Percentiles rank a stretch among this genome's conserved stretches.
Conservation (phyloP, 2,797 vertebrate species). For the Pteronotus mesoamericanus region DNA sequence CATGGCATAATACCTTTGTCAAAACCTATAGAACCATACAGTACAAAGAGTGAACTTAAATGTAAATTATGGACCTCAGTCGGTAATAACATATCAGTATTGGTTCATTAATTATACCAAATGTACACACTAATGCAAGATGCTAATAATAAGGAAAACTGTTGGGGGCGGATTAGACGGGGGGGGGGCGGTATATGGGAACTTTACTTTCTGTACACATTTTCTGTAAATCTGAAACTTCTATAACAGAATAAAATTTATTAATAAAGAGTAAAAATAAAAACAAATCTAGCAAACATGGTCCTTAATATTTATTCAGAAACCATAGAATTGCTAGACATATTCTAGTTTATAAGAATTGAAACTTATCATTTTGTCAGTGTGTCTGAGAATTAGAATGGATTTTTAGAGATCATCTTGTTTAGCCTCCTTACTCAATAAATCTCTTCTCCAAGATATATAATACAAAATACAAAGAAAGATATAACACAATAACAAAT, state of each 20-base stretch:
- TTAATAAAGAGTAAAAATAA: background rate
- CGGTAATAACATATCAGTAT: background rate
- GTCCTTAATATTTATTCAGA: background rate
- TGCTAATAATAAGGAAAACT: background rate
- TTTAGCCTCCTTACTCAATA: background rate
- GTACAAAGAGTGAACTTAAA: background rate
- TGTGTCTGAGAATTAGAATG: background rate
- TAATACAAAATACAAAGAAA: background rate
- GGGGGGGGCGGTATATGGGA: background rate
- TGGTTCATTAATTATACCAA: background rate
- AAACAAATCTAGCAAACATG: background rate
- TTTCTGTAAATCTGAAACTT: background rate
- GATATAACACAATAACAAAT: background rate
- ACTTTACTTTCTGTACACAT: background rate
- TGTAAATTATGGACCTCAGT: background rate
- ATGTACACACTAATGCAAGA: background rate
- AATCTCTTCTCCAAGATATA: background rate
- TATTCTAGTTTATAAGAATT: background rate
- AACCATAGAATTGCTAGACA: background rate
- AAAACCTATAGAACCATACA: background rate
- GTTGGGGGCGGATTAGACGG: rapidly evolving
- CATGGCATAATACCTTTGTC: background rate
- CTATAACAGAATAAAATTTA: background rate
- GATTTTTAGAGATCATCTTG: background rate
- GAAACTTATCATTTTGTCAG: background rate